Base-by-base conservation (phyloP, 92 coral and sea anemone species). In the Zoanthus gigantus region DNA sequence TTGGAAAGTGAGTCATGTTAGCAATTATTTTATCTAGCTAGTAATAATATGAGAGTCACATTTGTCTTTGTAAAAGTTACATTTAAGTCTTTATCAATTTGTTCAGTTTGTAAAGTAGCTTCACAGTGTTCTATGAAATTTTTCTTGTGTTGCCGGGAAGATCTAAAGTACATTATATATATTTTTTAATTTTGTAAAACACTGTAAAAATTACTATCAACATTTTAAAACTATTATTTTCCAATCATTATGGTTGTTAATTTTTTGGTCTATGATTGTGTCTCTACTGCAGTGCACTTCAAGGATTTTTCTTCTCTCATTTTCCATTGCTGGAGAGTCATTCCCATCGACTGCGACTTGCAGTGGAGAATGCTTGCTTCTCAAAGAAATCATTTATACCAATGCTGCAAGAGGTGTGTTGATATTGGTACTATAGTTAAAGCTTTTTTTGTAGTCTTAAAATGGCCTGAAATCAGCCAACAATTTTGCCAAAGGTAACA, bases 281-380 rank as follows among this genome's bases (percentile, higher is more conserved):
- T 31, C 9, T 77, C n/a, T 42, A 29, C 74, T 80, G 32, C 92
- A 96, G 98, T 74, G 93, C 95, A 34, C 95, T 97, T 76, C 99
- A 97, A 79, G 95, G 95, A 61, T 95, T 94, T 78, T 95, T 95
- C 83, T 97, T 97, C 85, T 92, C 99, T 9, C 99, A 97, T 82
- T 97, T 95, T 52, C 99, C 99, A 7, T 86, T 97, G 65, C 86
- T 97, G 82, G 98, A 97, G 73, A 95, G 93, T 30, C 99, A 97
- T 79, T 87, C 92, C 6, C 92, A 95, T 86, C 94, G 94, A 15
- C 88, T 97, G 17, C 87, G 93, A 60, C 68, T 93, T 32, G 94
- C 95, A 47, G 91, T 97, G 18, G 99, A 97, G 78, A 95, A 92
- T 72, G 98, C 99, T 37, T 95, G 92, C 79, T 88, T 91, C 82